These are phyloP conservation scores for Neoarius graeffei DNA, from an alignment of 2,113 vertebrate genomes.

Conservation along the genomic window DNA sequence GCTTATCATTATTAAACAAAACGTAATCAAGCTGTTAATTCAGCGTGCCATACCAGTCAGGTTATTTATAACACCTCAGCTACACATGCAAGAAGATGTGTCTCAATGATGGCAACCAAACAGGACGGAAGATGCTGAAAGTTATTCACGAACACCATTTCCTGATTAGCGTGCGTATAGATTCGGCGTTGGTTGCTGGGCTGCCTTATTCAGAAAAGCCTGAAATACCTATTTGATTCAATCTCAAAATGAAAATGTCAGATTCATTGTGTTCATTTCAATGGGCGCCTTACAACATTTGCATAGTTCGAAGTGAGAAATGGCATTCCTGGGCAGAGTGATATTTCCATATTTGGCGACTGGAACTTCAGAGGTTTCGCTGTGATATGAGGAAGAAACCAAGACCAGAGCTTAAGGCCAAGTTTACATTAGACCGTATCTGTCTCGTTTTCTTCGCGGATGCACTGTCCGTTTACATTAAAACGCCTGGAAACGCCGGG, in stretches of 20 bases:
- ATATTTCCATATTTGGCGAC: slow-evolving; percentile 11
- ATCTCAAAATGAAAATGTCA: slow-evolving; percentile 33
- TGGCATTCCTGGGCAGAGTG: slow-evolving; percentile 23
- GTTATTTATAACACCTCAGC: background rate
- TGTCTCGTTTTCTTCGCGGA: too few relatives aligned
- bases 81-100: too few relatives aligned
- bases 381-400: slow-evolving; percentile 4
- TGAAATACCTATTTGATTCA: background rate
- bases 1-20: background rate
- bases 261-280: slow-evolving; percentile 33
- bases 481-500: too few relatives aligned
- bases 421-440: too few relatives aligned
- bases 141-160: background rate
- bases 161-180: background rate
- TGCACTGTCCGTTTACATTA: too few relatives aligned
- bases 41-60: too few relatives aligned
- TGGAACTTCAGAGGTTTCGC: slow-evolving; percentile 4
- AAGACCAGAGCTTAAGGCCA: background rate
- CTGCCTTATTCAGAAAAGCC: background rate
- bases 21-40: background rate
- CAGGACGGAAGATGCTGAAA: background rate
- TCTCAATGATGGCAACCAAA: background rate
- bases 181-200: background rate
- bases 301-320: slow-evolving; percentile 19
- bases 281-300: background rate